phyloP scores from a whole-genome alignment of 1,140 invertebrate species.

The Oncopodura yosiiana region DNA sequence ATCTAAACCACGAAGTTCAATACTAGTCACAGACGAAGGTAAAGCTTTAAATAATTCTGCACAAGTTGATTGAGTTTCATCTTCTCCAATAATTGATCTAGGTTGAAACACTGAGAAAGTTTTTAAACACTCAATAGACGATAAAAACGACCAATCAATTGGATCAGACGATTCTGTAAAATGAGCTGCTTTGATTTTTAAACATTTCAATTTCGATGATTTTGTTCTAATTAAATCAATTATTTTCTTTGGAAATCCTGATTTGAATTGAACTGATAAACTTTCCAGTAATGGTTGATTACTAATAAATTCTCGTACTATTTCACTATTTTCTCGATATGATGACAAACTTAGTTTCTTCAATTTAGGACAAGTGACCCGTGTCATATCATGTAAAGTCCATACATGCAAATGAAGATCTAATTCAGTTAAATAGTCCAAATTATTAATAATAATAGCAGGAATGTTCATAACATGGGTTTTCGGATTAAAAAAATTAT shows the following conservation, averaged over 20 bases:
- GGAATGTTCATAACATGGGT: conserved; percentile 11
- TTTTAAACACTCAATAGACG: conserved; percentile 6
- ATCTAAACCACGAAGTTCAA: conserved; percentile 3
- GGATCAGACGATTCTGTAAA: conserved; percentile 6
- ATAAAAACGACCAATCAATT: conserved; percentile 14
- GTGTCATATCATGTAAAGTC: not conserved
- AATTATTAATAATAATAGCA: conserved; percentile 5
- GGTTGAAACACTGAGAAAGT: conserved; percentile 13
- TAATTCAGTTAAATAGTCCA: conserved; percentile 4
- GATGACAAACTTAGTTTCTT: not conserved
- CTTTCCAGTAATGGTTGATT: conserved; percentile 5
- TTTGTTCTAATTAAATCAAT: not conserved
- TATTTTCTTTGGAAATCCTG: conserved; percentile 6
- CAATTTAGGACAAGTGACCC: conserved; percentile 2
- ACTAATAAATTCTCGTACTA: not conserved
- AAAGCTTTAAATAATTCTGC: conserved; percentile 1
- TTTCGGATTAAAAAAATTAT: not conserved
- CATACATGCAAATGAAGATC: conserved; percentile 5
- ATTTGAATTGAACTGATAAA: conserved; percentile 7
- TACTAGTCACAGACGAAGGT: not conserved
- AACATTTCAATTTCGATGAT: not conserved
- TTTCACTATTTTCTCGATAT: not conserved
- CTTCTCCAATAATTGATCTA: not conserved
- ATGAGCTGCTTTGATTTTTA: not conserved
- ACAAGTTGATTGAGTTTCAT: conserved; percentile 5